These are phyloP conservation scores for Athetis lepigone DNA, from an alignment of 2,888 invertebrate species.

Conservation along the genomic window DNA sequence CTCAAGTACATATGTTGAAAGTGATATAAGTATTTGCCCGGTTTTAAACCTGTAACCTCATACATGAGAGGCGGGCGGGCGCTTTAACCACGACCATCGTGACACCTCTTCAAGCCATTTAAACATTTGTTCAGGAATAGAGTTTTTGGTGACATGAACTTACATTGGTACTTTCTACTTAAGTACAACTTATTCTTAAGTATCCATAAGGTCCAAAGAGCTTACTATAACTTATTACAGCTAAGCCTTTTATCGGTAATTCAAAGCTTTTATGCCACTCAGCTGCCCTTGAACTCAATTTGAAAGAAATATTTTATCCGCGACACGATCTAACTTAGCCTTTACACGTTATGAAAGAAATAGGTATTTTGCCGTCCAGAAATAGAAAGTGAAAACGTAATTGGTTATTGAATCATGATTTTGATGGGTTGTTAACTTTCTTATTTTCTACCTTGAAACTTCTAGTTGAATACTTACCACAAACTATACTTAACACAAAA, in stretches of 20 bases:
- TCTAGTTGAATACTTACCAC: no score
- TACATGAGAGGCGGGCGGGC: no score
- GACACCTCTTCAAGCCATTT: no score
- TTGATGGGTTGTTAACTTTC: neutral
- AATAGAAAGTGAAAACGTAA: constrained; percentile 35
- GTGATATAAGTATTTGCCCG: no score
- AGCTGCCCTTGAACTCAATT: constrained; percentile 42
- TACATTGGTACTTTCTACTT: neutral
- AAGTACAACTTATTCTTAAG: neutral
- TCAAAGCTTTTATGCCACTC: constrained; percentile 7
- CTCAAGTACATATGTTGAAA: no score
- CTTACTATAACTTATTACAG: constrained; percentile 9
- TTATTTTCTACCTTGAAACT: neutral
- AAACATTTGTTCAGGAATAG: no score
- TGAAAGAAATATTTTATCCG: constrained; percentile 27
- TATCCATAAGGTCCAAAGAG: neutral
- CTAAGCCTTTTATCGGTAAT: constrained; percentile 16
- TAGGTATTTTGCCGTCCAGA: neutral
- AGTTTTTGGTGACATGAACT: neutral
- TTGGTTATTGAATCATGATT: constrained; percentile 23
- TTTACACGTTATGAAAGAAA: constrained; percentile 32
- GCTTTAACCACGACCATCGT: no score
- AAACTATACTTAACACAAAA: no score
- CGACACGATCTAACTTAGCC: constrained; percentile 35
- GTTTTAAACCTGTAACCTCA: no score